These are phyloP conservation scores for Drosophila repletoides DNA, from an alignment of 1,140 invertebrate species.

Conservation along the genomic window DNA sequence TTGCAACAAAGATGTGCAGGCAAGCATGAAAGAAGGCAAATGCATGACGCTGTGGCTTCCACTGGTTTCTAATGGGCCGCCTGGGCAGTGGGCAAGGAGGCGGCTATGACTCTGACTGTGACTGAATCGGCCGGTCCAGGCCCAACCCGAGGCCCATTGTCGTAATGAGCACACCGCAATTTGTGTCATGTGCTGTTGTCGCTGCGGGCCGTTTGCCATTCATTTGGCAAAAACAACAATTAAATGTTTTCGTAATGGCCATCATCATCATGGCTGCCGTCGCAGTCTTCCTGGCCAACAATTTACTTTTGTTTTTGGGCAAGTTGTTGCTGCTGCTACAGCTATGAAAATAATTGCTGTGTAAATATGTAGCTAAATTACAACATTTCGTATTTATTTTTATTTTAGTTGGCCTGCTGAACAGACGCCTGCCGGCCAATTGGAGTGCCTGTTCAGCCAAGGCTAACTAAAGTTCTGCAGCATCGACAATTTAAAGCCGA, in stretches of 20 bases:
- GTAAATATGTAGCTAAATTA: constrained; percentile 76
- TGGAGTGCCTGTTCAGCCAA: constrained; percentile 36
- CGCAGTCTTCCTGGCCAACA: constrained; percentile 49
- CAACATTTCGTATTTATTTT: constrained; percentile 75
- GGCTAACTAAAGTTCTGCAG: constrained; percentile 17
- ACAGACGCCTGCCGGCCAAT: constrained; percentile 15
- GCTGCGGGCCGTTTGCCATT: constrained; percentile 76
- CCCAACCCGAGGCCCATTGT: constrained; percentile 44
- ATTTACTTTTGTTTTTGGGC: constrained; percentile 72
- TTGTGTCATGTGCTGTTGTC: constrained; percentile 66
- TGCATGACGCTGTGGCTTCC: constrained; percentile 44
- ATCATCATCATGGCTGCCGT: constrained; percentile 29
- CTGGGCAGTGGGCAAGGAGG: too few relatives aligned
- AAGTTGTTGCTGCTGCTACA: constrained; percentile 23
- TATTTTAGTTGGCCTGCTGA: constrained; percentile 65
- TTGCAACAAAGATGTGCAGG: constrained; percentile 52
- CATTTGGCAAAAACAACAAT: constrained; percentile 81
- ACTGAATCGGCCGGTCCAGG: constrained; percentile 12
- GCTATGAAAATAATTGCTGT: constrained; percentile 72
- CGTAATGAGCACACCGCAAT: constrained; percentile 78
- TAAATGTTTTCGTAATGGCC: constrained; percentile 79
- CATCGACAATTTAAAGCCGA: neutral
- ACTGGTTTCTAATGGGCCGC: constrained; percentile 49
- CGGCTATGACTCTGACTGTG: too few relatives aligned
- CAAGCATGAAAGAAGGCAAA: constrained; percentile 70